These are phyloP conservation scores for Crotalus horridus DNA, from an alignment of 2,113 vertebrate genomes.

Conservation along the genomic window DNA sequence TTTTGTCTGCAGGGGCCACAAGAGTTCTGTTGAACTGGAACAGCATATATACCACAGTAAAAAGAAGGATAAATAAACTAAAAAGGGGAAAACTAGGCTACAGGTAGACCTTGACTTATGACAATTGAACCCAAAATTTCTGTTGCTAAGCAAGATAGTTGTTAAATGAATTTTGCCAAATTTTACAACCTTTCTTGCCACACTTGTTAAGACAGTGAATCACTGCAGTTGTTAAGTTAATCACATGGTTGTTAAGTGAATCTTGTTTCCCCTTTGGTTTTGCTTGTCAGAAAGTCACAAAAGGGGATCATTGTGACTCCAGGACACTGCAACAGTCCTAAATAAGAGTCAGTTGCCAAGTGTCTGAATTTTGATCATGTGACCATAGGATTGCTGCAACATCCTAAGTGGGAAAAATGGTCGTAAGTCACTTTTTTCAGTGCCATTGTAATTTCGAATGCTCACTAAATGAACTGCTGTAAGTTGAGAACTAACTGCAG, in stretches of 20 bases:
- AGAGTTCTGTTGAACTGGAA: not conserved
- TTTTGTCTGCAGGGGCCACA: not conserved
- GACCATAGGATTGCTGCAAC: not conserved
- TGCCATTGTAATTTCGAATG: not conserved
- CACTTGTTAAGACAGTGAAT: too few relatives aligned
- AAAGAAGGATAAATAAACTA: not conserved
- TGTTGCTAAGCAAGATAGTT: too few relatives aligned
- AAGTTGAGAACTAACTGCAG: not conserved
- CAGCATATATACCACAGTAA: not conserved
- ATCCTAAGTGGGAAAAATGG: too few relatives aligned
- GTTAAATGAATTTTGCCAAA: too few relatives aligned
- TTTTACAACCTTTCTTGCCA: too few relatives aligned
- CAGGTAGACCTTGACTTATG: not conserved
- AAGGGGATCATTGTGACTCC: not conserved
- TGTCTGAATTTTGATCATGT: not conserved
- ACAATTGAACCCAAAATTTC: too few relatives aligned
- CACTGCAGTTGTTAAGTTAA: too few relatives aligned
- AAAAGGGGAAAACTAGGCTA: not conserved
- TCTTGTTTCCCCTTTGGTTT: too few relatives aligned
- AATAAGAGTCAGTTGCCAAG: not conserved
- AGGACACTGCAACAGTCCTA: not conserved
- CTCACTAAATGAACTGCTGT: not conserved
- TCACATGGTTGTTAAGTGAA: too few relatives aligned
- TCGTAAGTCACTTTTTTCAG: not conserved
- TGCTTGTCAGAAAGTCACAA: too few relatives aligned